Evolutionary conservation across 2,113 vertebrate species (phyloP), one percentile per base, ranked within the genome.

Genomic region (Phainopepla nitens): DNA sequence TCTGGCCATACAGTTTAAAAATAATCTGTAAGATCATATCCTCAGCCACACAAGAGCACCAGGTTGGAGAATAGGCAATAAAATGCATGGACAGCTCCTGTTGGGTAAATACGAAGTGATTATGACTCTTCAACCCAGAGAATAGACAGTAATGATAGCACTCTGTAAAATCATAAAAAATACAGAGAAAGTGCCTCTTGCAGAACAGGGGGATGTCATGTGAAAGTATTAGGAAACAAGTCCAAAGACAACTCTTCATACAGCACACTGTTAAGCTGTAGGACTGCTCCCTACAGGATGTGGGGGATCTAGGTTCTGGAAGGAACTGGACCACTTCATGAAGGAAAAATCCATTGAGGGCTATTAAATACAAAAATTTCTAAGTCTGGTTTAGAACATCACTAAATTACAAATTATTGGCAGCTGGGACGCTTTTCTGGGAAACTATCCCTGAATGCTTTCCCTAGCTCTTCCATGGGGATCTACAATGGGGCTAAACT

Each of bases 361-460:
- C 12, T 62, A 70, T 93, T 86, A 73, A 90, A 19, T 47, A 86
- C 11, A 92, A 82, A 90, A 96, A 82, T n/a, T 31, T 75, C 19
- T 31, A 60, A 78, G 18, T 82, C 90, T 90, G 75, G 21, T 81
- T 93, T 77, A 92, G 72, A 95, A 83, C 68, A 83, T 70, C 68
- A 51, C 36, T 77, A 33, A 93, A 66, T 87, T 87, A 49, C 11
- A 81, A 90, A 93, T 73, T 78, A 90, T 70, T 95, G 95, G 71
- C 95, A 96, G 88, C 89, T 93, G 92, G 42, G n/a, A 62, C 2
- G 16, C 33, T 90, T 70, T 92, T 96, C 94, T 92, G 92, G 89
- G 94, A 96, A 94, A 93, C 42, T 66, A 90, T 83, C 42, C 60
- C 42, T 90, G 51, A 77, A 90, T 58, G 29, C 31, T 94, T 94